Evolutionary conservation across 30 jellyfish, hydroid and myxozoan genomes (phyloP).

Genomic region (Pelagia noctiluca): DNA sequence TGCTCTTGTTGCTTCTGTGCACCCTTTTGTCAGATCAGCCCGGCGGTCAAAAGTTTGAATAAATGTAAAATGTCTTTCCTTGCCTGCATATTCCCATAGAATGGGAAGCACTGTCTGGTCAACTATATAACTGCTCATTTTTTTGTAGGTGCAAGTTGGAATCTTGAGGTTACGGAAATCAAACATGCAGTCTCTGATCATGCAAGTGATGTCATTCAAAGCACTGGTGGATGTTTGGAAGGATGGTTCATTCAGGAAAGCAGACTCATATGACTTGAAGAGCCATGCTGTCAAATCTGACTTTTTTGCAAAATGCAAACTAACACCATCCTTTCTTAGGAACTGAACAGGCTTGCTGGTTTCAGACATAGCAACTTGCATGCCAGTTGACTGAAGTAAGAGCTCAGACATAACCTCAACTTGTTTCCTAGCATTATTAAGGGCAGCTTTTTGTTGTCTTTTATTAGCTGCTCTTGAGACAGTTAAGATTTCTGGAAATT

Average conservation of each 20-base stretch:
- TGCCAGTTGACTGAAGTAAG: too few species aligned
- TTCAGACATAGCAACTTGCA: too few species aligned
- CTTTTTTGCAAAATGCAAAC: conserved; percentile 55
- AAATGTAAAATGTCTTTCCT: conserved; percentile 8
- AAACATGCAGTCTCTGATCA: too few species aligned
- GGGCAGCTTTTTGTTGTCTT: too few species aligned
- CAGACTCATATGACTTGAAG: conserved; percentile 9
- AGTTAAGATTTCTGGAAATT: conserved; percentile 40
- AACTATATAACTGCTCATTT: conserved; percentile 7
- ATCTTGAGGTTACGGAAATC: conserved; percentile 23
- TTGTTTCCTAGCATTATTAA: too few species aligned
- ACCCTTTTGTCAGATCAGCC: conserved; percentile 28
- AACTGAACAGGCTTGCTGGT: conserved; percentile 28
- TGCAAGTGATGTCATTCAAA: conserved; percentile 23
- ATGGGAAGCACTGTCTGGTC: conserved; percentile 8
- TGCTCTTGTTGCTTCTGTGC: conserved; percentile 38
- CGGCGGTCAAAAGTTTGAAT: conserved; percentile 27
- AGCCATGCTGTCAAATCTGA: conserved; percentile 55
- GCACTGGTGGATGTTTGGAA: too few species aligned
- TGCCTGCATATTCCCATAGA: background rate
- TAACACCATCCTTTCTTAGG: conserved; percentile 48
- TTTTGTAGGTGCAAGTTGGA: conserved; percentile 22
- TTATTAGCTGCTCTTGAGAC: conserved; percentile 8
- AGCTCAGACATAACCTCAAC: conserved; percentile 46
- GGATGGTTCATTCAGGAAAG: conserved; percentile 16